A percentile compares a stretch with the other conserved stretches of the same genome.
Conservation (phyloP, 2,888 invertebrate genomes). For the Lomographa bimaculata region DNA sequence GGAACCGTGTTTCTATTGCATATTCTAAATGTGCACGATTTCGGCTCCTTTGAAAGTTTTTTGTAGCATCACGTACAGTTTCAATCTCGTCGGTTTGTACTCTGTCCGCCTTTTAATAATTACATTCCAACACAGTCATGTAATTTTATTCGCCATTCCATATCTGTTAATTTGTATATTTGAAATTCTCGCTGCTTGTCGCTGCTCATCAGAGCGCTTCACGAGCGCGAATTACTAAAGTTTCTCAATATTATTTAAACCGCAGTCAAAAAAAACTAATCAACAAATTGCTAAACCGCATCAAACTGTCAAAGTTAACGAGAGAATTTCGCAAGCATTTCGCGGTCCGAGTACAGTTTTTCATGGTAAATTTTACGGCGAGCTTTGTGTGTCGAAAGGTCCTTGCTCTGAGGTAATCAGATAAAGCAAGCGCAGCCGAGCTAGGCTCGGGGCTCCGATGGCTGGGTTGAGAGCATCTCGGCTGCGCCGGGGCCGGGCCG, state of each 20-base stretch:
- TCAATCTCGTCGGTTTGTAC: background rate
- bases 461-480: constrained; percentile 62
- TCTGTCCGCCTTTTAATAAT: too few relatives aligned
- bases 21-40: constrained; percentile 35
- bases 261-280: constrained; percentile 32
- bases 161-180: constrained; percentile 1
- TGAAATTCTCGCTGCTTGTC: constrained; percentile 15
- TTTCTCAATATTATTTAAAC: constrained; percentile 22
- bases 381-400: constrained; percentile 77
- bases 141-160: constrained; percentile 5
- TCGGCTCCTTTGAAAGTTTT: constrained; percentile 32
- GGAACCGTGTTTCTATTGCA: constrained; percentile 30
- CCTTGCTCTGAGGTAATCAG: constrained; percentile 80
- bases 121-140: too few relatives aligned
- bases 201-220: constrained; percentile 23
- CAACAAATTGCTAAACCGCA: constrained; percentile 29
- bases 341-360: constrained; percentile 58
- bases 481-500: constrained; percentile 40
- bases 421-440: constrained; percentile 67
- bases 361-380: constrained; percentile 76
- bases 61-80: constrained; percentile 16
- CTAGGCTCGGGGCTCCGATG: constrained; percentile 36
- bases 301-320: constrained; percentile 33
- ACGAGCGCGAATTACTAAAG: constrained; percentile 12
- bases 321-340: constrained; percentile 60